These are phyloP conservation scores for Bubo blakistoni DNA, from an alignment of 2,113 vertebrate genomes.

Conservation along the genomic window DNA sequence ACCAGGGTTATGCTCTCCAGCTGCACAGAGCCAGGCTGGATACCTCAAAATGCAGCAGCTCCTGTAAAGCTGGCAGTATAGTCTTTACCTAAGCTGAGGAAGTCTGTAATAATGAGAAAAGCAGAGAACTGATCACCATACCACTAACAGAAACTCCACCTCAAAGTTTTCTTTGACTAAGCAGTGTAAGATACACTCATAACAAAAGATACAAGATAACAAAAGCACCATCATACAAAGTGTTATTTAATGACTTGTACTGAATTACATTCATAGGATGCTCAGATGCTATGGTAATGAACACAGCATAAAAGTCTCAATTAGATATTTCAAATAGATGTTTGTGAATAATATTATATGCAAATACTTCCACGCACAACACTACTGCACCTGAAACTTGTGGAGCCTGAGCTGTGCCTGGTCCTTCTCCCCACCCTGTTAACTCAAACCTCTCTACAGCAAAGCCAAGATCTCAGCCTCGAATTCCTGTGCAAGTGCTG, in stretches of 20 bases:
- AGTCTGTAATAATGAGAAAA: not conserved
- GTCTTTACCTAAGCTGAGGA: not conserved
- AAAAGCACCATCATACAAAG: not conserved
- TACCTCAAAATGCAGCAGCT: not conserved
- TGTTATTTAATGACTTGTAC: not conserved
- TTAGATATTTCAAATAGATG: not conserved
- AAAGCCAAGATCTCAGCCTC: not conserved
- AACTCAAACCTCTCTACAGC: not conserved
- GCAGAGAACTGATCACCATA: not conserved
- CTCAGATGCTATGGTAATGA: not conserved
- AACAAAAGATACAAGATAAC: not conserved
- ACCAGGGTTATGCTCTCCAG: not conserved
- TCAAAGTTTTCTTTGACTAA: not conserved
- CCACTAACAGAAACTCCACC: not conserved
- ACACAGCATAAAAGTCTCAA: not conserved
- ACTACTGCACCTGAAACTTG: not conserved
- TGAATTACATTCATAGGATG: not conserved
- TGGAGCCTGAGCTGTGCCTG: not conserved
- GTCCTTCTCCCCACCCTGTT: not conserved
- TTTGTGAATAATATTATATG: not conserved
- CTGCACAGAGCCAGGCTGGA: not conserved
- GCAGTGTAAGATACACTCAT: not conserved
- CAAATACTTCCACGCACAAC: not conserved
- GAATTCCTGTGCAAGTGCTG: not conserved
- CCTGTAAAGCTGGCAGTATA: not conserved